Evolutionary conservation across 2,888 invertebrate genomes (phyloP), one percentile per base, ranked within the genome.

Genomic region (Nipponacmea schrenckii): DNA sequence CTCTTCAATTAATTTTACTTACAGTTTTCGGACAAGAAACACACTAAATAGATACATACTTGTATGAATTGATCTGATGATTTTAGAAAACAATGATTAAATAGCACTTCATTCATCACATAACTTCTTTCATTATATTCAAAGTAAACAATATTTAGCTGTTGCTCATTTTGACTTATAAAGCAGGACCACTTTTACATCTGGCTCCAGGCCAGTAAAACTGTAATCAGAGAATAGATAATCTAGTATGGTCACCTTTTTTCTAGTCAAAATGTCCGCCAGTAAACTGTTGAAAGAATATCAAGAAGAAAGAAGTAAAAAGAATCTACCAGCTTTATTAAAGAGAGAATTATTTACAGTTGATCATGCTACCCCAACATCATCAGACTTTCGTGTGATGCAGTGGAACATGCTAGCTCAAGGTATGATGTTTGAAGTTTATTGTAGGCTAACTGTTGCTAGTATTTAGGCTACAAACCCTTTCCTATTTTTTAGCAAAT

Each of bases 331-430:
- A 31, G 70, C 78, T 14, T 69, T 82, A 45, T 66, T 84, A 27
- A 68, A 76, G 14, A 74, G 83, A 65, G 72, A 78, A 24, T 81
- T 84, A 62, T 62, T 68, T 15, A 67, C 79, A 12, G 44, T 39
- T 17, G 39, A 45, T 50, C 62, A 50, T 45, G 62, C 48, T 2
- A 46, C 24, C 2, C 31, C 50, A 17, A 24, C 10, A 56, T 12
- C 20, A 12, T 63, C 73, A 15, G 64, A 65, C 5, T 64, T 85
- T 2, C 76, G 84, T 67, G 71, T 86, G 0, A 82, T 86, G 82
- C 85, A 86, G 76, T 86, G 85, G 85, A 86, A 86, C 69, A 73
- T 84, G 12, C 73, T 86, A 24, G 86, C 86, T 48, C 82, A 84
- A 79, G 85, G 85, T 84, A 66, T 44, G 67, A 44, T 17, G 20